Evolutionary conservation across 2,888 invertebrate genomes (phyloP).

Genomic region (Diarsia rubi): DNA sequence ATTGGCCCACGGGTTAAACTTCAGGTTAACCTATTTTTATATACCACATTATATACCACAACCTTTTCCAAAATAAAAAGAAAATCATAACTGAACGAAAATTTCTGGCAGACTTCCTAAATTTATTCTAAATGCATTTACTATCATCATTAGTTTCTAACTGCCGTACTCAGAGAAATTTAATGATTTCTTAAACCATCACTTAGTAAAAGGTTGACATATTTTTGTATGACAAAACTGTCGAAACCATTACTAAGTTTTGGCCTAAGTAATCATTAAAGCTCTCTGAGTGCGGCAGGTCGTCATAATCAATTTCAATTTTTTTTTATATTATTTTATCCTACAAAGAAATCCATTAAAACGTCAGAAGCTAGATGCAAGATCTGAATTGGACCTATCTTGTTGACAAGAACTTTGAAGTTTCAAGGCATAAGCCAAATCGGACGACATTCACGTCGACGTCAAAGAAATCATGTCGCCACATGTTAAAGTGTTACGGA

Average conservation of each 20-base stretch:
- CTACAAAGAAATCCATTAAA: background rate
- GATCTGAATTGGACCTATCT: background rate
- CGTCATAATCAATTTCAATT: background rate
- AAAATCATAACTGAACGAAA: background rate
- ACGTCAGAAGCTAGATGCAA: background rate
- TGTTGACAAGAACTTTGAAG: background rate
- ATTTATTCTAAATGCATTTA: background rate
- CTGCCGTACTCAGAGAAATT: too few relatives aligned
- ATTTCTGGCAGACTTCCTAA: too few relatives aligned
- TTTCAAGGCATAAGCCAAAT: background rate
- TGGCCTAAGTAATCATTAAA: too few relatives aligned
- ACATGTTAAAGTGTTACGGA: constrained; percentile 3
- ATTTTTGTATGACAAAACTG: too few relatives aligned
- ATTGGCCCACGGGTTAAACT: background rate
- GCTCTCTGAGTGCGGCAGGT: too few relatives aligned
- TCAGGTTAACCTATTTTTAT: background rate
- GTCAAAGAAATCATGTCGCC: constrained; percentile 25
- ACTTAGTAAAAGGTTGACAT: too few relatives aligned
- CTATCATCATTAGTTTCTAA: background rate
- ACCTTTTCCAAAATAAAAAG: background rate
- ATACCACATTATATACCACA: too few relatives aligned
- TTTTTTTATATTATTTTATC: background rate
- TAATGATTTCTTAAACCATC: too few relatives aligned
- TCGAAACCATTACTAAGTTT: too few relatives aligned
- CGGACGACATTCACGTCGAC: background rate